Percentiles rank a stretch among this genome's conserved stretches.
Conservation (phyloP, 2,888 invertebrate species). For the Dicycla oo region DNA sequence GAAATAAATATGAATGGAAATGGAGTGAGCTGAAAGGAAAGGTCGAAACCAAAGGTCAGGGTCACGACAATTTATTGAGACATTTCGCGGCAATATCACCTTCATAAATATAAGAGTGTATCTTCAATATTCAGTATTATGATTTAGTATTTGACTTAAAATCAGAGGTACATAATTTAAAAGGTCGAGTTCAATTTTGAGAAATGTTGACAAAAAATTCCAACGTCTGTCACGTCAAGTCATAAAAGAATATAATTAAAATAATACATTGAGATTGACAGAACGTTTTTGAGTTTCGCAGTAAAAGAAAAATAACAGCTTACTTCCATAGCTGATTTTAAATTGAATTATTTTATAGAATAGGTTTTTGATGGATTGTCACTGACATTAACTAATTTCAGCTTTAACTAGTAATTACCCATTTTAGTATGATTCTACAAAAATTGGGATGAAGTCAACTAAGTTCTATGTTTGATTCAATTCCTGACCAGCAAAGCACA, state of each 20-base stretch:
- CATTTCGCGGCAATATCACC: constrained; percentile 50
- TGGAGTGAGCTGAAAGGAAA: constrained; percentile 20
- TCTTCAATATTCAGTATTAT: constrained; percentile 48
- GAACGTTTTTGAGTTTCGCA: background rate
- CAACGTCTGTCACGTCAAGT: background rate
- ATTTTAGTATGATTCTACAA: background rate
- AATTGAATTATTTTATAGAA: background rate
- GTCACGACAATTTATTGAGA: constrained; percentile 48
- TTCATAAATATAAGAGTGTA: constrained; percentile 55
- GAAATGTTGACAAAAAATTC: background rate
- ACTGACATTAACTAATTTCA: background rate
- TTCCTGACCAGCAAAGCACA: constrained; percentile 22
- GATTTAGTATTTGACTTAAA: constrained; percentile 45
- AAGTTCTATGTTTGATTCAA: constrained; percentile 16
- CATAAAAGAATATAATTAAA: background rate
- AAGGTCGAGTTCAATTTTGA: constrained; percentile 8
- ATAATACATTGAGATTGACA: background rate
- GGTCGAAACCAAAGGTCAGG: constrained; percentile 43
- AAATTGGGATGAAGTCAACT: background rate
- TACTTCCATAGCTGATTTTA: background rate
- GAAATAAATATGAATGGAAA: constrained; percentile 55
- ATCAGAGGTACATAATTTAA: constrained; percentile 1
- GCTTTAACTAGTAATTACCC: background rate
- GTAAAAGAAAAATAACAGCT: background rate
- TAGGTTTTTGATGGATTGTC: background rate